Evolutionary conservation across 2,113 vertebrate species (phyloP), one percentile per base, ranked within the genome.

Genomic region (Pterocles gutturalis): DNA sequence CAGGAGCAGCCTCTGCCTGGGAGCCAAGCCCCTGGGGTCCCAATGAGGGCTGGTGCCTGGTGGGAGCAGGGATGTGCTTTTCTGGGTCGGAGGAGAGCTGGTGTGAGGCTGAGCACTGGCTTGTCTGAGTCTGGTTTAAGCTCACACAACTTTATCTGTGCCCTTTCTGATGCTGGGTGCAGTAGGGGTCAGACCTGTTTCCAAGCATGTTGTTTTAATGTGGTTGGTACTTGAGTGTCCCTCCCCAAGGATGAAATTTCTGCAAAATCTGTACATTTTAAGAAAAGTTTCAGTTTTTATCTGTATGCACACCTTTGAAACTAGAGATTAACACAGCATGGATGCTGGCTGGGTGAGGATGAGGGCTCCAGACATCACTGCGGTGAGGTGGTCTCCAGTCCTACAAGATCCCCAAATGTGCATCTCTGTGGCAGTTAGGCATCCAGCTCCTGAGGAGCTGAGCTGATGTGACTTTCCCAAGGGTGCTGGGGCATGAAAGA

Each of bases 261-360:
- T 51, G 51, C 10, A 38, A 62, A 49, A 86, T 34, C 11, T 70
- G 25, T 70, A 26, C 4, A 49, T 83, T 62, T 57, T 1, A 57
- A 31, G 22, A 28, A 19, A 82, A 64, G 1, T 11, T 84, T 53
- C 7, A 2, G 0, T 2, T 79, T 86, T 86, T 83, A 58, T 31
- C 36, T 6, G 0, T 16, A 17, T 26, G 25, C 0, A 0, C 7
- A 15, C 4, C 18, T 78, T 70, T 83, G 87, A 62, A 73, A 69
- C 24, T 4, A 61, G 31, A 77, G 14, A 6, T 57, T 61, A 61
- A 34, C 1, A 1, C 1, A 3, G 2, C 3, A 13, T 0, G 0
- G 13, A 8, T 38, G 38, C 62, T 77, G 43, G 4, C n/a, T 48
- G 51, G 54, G 28, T 1, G 7, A 77, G 8, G 4, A 1, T 26